Base-by-base conservation (phyloP, 2,797 vertebrate species). In the Scleropages formosus region DNA sequence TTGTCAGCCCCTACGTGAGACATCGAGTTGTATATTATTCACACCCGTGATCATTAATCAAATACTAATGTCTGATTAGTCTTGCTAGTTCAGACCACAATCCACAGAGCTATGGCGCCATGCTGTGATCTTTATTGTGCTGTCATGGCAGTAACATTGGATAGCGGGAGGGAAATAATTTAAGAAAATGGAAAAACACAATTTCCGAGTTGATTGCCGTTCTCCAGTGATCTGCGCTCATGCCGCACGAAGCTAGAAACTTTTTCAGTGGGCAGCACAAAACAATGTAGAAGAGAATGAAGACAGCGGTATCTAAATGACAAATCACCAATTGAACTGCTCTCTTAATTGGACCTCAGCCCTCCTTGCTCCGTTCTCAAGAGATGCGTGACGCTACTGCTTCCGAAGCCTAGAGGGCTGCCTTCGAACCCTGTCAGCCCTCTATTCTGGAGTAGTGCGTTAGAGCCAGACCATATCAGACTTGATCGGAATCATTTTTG, bases 361-460 rank as follows among this genome's bases (percentile, higher is more conserved):
- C 31, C 18, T 63, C 13, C 4, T 26, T 8, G 0, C 47, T 66
- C 73, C 9, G 11, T 26, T 39, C 53, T 59, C 49, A n/a, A n/a
- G n/a, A n/a, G n/a, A n/a, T n/a, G n/a, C n/a, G n/a, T n/a, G n/a
- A n/a, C n/a, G n/a, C n/a, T 13, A 2, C 2, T 2, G 31, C 31
- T 6, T 6, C 31, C 31, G 2, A 39, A 6, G 39, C 6, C 2
- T 2, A 66, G 64, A 31, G 22, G 83, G 79, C 79, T 81, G 76
- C 71, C 76, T 84, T 83, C 85, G 86, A 83, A 78, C 81, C 62
- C 72, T 69, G 83, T 87, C 88, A 87, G 81, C 81, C 79, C 75
- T 82, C 47, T n/a, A 69, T 61, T 56, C 58, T 82, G 66, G 56
- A n/a, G 13, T n/a, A 26, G 18, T 44, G 66, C 58, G 10, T 22